Evolutionary conservation across 2,113 vertebrate genomes (phyloP).

Genomic region (Lasiurus cinereus): DNA sequence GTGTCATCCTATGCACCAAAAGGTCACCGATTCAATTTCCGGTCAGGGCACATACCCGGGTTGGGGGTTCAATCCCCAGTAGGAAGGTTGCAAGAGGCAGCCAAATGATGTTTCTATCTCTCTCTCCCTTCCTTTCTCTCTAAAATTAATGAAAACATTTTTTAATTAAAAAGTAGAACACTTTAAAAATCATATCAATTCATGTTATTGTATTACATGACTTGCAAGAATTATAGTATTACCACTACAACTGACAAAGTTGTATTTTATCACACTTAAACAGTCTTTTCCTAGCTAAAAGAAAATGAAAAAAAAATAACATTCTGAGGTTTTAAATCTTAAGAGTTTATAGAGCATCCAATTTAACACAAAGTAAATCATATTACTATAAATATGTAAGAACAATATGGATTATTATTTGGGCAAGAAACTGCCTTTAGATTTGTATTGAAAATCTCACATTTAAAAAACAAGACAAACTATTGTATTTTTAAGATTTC

Average conservation of each 20-base stretch:
- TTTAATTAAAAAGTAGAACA: neutral
- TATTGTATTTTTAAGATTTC: neutral
- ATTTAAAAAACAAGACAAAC: conserved; percentile 24
- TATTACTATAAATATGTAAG: neutral
- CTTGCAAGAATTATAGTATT: neutral
- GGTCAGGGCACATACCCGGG: neutral
- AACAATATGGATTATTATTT: neutral
- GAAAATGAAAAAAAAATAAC: neutral
- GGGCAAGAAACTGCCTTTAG: neutral
- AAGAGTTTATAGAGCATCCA: neutral
- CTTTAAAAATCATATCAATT: neutral
- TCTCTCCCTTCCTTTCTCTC: too few species aligned
- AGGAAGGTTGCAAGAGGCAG: neutral
- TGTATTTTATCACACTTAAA: neutral
- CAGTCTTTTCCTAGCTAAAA: neutral
- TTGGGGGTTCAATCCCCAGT: neutral
- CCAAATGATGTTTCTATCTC: neutral
- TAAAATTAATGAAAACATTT: neutral
- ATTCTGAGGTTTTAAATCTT: neutral
- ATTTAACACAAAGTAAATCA: conserved; percentile 13
- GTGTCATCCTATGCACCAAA: neutral
- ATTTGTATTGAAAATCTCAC: neutral
- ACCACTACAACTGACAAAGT: neutral
- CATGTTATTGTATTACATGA: neutral
- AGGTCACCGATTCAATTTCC: neutral